Evolutionary conservation across 2,113 vertebrate genomes (phyloP), one percentile per base, ranked within the genome.

Genomic region (Cebidichthys violaceus): DNA sequence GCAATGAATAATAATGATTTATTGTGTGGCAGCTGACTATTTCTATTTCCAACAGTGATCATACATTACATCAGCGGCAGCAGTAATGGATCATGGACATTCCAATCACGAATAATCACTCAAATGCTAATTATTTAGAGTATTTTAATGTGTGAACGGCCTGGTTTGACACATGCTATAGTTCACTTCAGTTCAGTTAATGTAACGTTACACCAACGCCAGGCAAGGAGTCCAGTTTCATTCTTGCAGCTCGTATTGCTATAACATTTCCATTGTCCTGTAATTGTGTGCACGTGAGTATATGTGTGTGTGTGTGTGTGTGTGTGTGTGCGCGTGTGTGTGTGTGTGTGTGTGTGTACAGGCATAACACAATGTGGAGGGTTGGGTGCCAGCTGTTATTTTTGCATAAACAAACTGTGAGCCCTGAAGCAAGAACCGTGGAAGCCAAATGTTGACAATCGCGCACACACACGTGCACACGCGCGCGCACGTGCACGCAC

Each of bases 351-450:
- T 27, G 45, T 29, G 29, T 60, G 54, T 75, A 5, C 41, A 61
- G 45, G 24, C 33, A 18, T 18, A 54, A 67, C 43, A 60, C 45
- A 70, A 41, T 57, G 66, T 79, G 52, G 33, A 62, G 41, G 45
- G 7, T 39, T 67, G 17, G n/a, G 39, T 52, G 71, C 37, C 81
- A 82, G 78, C 60, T 78, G 54, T 78, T 84, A 77, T 78, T 77
- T 75, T 66, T 67, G 70, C 65, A 84, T 81, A 86, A 86, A 86
- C 70, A 78, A 78, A 69, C 62, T 43, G 45, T 55, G 66, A 81
- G 77, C 50, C 83, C 77, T 57, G 73, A 75, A 78, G 81, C 83
- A 74, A n/a, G 22, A 83, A 73, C 8, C 57, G 60, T 31, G 5
- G 29, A 76, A 77, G 74, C 52, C 55, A 73, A n/a, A 45, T 72